Evolutionary conservation across 2,113 vertebrate genomes (phyloP).

Genomic region (Gobius niger): DNA sequence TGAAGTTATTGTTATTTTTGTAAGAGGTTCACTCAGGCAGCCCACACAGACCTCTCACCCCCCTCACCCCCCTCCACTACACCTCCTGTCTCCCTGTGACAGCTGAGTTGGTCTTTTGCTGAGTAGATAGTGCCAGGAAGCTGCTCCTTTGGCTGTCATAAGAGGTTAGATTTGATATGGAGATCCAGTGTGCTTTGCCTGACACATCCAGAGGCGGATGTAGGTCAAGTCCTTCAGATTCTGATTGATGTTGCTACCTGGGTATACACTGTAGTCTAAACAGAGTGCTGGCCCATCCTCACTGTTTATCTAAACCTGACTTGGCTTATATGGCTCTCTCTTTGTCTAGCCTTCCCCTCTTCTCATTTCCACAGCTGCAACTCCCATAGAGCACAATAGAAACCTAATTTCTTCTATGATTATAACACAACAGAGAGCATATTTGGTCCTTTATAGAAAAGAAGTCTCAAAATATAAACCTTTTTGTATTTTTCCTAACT

Average conservation of each 20-base stretch:
- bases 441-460: too few relatives aligned
- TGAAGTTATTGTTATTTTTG: constrained; percentile 55
- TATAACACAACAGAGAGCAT: neutral
- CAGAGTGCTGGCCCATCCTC: neutral
- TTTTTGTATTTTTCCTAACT: too few relatives aligned
- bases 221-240: constrained; percentile 46
- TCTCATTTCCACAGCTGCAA: neutral
- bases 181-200: constrained; percentile 37
- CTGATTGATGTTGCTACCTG: constrained; percentile 41
- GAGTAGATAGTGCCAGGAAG: constrained; percentile 42
- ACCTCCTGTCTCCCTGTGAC: constrained; percentile 30
- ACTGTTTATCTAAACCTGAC: constrained; percentile 10
- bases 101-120: constrained; percentile 54
- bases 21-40: constrained; percentile 13
- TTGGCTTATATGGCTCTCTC: neutral
- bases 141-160: constrained; percentile 47
- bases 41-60: neutral
- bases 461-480: too few relatives aligned
- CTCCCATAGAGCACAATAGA: neutral
- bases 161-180: constrained; percentile 41
- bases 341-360: constrained; percentile 8
- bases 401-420: neutral
- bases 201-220: constrained; percentile 47
- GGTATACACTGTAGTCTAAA: neutral
- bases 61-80: constrained; percentile 8